These are phyloP conservation scores for Phenganax stokvisi DNA, from an alignment of 92 coral and sea anemone genomes.

Conservation along the genomic window DNA sequence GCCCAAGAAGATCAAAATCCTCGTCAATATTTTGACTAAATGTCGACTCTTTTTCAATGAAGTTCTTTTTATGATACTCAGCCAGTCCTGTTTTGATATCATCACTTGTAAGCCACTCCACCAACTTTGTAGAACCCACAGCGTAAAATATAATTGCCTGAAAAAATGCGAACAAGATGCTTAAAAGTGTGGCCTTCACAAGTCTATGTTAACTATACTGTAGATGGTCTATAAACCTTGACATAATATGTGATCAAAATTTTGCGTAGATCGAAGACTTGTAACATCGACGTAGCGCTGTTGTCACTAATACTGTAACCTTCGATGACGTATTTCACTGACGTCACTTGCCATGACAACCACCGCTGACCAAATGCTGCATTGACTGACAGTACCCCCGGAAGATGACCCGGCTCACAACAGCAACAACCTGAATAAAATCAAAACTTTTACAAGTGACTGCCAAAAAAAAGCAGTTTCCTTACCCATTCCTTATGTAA, in stretches of 20 bases:
- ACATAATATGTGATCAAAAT: conserved; percentile 89
- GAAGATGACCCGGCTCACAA: conserved; percentile 95
- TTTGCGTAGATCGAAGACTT: conserved; percentile 93
- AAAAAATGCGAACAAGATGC: neutral
- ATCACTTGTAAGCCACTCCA: conserved; percentile 74
- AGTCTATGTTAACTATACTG: neutral
- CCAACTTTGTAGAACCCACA: conserved; percentile 73
- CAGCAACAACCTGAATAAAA: conserved; percentile 79
- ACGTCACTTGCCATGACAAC: conserved; percentile 95
- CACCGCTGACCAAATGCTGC: conserved; percentile 99
- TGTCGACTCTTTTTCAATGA: conserved; percentile 75
- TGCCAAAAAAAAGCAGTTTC: neutral
- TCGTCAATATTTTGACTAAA: conserved; percentile 96
- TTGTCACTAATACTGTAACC: conserved; percentile 98
- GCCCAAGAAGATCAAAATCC: conserved; percentile 80
- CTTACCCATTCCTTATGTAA: neutral
- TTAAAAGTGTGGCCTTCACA: too few relatives aligned
- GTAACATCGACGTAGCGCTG: conserved; percentile 97
- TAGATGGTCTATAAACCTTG: conserved; percentile 52
- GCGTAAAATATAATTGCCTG: conserved; percentile 95
- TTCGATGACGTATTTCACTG: conserved; percentile 91
- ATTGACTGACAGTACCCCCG: conserved; percentile 89
- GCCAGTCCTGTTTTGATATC: conserved; percentile 54
- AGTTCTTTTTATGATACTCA: conserved; percentile 55
- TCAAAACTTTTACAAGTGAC: too few relatives aligned